phyloP scores from a whole-genome alignment of 2,888 invertebrate species.

The Calameuta idolon region DNA sequence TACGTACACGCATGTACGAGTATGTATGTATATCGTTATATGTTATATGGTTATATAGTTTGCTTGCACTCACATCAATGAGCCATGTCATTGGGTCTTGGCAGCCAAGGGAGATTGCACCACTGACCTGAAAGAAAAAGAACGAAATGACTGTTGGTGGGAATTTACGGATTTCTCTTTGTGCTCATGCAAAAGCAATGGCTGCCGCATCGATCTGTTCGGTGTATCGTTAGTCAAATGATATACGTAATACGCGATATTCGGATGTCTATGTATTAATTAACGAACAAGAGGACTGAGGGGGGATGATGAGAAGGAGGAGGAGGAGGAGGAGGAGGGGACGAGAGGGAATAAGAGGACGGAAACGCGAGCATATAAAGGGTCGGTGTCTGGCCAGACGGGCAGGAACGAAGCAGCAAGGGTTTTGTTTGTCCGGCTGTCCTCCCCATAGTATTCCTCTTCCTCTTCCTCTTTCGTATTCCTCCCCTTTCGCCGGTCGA shows the following conservation, averaged over 20 bases:
- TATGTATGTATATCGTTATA: too few relatives aligned
- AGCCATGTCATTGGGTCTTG: slow-evolving; percentile 54
- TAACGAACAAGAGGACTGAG: slow-evolving; percentile 52
- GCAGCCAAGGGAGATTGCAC: slow-evolving; percentile 56
- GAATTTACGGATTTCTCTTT: too few relatives aligned
- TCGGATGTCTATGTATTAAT: slow-evolving; percentile 42
- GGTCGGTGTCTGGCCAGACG: slow-evolving; percentile 65
- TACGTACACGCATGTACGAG: too few relatives aligned
- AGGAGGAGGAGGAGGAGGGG: slow-evolving; percentile 21
- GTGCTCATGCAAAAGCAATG: too few relatives aligned
- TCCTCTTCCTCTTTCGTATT: slow-evolving; percentile 23
- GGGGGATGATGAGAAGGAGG: slow-evolving; percentile 2
- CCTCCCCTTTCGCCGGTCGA: slow-evolving; percentile 32
- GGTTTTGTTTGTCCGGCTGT: slow-evolving; percentile 67
- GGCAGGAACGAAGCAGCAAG: slow-evolving; percentile 66
- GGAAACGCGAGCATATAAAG: slow-evolving; percentile 52
- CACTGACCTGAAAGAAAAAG: slow-evolving; percentile 59
- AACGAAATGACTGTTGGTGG: slow-evolving; percentile 6
- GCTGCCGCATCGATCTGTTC: too few relatives aligned
- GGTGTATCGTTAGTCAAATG: too few relatives aligned
- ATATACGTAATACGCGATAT: too few relatives aligned
- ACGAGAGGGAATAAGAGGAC: slow-evolving; percentile 32
- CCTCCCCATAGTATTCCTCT: slow-evolving; percentile 50
- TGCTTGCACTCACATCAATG: slow-evolving; percentile 59
- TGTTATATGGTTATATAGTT: not conserved